Evolutionary conservation across 2,113 vertebrate genomes (phyloP).

Genomic region (Tauraco erythrolophus): DNA sequence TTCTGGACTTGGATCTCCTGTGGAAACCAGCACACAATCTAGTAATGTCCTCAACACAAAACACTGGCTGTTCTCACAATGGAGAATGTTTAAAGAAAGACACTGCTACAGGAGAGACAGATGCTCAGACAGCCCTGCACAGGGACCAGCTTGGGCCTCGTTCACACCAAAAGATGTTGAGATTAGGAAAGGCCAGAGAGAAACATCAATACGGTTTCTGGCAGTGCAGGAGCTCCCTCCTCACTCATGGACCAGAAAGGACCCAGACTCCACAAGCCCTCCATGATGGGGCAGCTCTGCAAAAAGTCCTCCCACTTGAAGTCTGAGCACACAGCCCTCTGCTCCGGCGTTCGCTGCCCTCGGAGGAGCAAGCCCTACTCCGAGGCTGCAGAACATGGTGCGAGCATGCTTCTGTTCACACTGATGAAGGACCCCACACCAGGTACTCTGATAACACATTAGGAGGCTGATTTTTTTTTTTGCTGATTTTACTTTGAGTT

Average conservation of each 20-base stretch:
- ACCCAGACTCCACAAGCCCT: background rate
- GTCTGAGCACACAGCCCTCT: fast-evolving
- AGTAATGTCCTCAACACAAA: background rate
- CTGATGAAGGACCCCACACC: background rate
- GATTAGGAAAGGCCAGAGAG: background rate
- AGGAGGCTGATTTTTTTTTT: background rate
- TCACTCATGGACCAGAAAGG: background rate
- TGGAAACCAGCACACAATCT: background rate
- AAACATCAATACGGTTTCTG: background rate
- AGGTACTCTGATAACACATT: background rate
- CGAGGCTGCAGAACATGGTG: background rate
- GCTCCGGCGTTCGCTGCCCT: fast-evolving
- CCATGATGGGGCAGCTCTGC: background rate
- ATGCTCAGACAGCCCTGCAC: background rate
- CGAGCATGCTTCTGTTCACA: background rate
- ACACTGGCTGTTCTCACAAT: background rate
- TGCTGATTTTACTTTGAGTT: background rate
- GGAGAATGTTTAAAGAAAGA: background rate
- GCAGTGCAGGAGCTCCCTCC: background rate
- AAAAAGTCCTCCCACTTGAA: background rate
- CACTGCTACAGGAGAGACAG: background rate
- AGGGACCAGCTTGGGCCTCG: too few species aligned
- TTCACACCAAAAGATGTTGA: background rate
- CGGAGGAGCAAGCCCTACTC: background rate
- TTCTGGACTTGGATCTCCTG: background rate